Conservation (phyloP, 2,888 invertebrate species). For the Bruchidius siliquastri region DNA sequence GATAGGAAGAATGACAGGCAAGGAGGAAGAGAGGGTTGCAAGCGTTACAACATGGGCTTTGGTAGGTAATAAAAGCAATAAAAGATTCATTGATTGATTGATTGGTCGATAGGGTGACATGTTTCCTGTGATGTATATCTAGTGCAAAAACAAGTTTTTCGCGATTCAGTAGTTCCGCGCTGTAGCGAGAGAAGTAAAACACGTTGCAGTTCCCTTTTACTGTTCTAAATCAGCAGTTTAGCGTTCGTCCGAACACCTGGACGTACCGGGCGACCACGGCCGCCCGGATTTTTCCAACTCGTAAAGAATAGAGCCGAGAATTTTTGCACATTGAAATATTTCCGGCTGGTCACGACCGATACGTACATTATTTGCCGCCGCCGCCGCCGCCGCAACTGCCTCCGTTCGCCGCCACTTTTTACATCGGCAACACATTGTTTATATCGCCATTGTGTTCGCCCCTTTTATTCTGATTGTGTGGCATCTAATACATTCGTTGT, state of each 20-base stretch:
- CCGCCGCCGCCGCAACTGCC: constrained; percentile 20
- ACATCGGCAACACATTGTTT: constrained; percentile 42
- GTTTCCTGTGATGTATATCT: no score
- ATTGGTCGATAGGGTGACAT: no score
- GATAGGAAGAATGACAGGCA: no score
- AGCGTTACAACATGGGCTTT: no score
- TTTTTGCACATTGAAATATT: constrained; percentile 39
- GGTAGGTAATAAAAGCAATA: no score
- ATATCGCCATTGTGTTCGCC: constrained; percentile 47
- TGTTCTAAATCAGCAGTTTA: no score
- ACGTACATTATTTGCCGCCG: constrained; percentile 43
- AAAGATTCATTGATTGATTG: no score
- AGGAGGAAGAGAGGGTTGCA: no score
- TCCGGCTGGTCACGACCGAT: constrained; percentile 42
- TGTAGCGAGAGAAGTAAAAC: no score
- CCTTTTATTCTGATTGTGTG: constrained; percentile 47
- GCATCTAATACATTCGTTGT: constrained; percentile 42
- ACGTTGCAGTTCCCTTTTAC: no score
- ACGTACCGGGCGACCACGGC: neutral
- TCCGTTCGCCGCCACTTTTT: constrained; percentile 40
- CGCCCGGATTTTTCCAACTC: neutral
- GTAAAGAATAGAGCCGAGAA: constrained; percentile 32
- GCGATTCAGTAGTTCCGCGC: no score
- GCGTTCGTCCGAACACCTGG: neutral
- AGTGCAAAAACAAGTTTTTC: no score